These are phyloP conservation scores for Protobothrops flavoviridis DNA, from an alignment of 2,113 vertebrate genomes.

Conservation along the genomic window DNA sequence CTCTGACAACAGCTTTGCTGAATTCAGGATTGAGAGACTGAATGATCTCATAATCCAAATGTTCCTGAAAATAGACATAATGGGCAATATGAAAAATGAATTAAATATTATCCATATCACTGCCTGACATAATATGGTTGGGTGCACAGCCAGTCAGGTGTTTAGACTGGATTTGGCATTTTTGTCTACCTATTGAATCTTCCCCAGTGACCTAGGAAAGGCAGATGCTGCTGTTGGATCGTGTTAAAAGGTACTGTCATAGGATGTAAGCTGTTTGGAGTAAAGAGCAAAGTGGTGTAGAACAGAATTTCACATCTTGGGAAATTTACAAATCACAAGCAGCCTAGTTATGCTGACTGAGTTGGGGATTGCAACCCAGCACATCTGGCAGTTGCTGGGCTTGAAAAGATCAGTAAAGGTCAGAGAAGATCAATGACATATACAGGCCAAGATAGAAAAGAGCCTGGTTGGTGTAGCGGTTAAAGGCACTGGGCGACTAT, in stretches of 20 bases:
- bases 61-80: slow-evolving; percentile 76
- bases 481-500: not conserved
- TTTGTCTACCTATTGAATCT: not conserved
- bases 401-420: not conserved
- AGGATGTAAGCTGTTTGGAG: not conserved
- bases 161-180: not conserved
- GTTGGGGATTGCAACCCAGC: not conserved
- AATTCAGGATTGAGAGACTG: slow-evolving; percentile 98
- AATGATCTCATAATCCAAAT: slow-evolving; percentile 96
- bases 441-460: not conserved
- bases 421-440: not conserved
- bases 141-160: not conserved
- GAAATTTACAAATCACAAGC: not conserved
- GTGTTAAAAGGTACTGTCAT: not conserved
- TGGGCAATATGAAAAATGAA: not conserved
- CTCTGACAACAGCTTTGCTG: slow-evolving; percentile 95
- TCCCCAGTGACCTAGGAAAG: not conserved
- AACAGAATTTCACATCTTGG: not conserved
- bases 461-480: not conserved
- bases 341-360: not conserved
- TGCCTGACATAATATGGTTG: not conserved
- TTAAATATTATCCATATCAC: not conserved
- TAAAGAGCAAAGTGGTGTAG: not conserved
- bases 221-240: not conserved
- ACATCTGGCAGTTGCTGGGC: not conserved